Evolutionary conservation across 2,888 invertebrate genomes (phyloP), one percentile per base, ranked within the genome.

Genomic region (Aelia acuminata): DNA sequence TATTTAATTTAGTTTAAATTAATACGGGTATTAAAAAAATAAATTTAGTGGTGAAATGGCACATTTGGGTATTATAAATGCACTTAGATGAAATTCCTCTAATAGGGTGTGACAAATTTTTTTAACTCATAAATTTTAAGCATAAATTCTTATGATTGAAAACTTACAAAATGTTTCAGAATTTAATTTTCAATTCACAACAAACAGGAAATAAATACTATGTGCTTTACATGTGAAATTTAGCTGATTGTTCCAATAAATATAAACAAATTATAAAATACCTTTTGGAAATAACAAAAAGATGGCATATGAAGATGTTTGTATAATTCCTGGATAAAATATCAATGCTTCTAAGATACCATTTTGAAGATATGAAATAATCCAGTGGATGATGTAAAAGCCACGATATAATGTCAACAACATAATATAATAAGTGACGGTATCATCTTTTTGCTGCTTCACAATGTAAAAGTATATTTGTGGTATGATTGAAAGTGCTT

Each of bases 291-390:
- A n/a, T 43, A 47, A 22, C n/a, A 80, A n/a, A 80, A 43, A 80
- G 10, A 80, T 80, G 39, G 13, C 43, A 47, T 80, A 80, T 39
- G 35, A 80, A 11, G n/a, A 22, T 22, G 43, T 47, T 47, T 80
- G 80, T 43, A 80, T n/a, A n/a, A 80, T n/a, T 80, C 43, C 80
- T 43, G 80, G 80, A 80, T 80, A 80, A 80, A 80, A 80, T n/a
- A n/a, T n/a, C 3, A 80, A n/a, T 39, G 80, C 5, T 43, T 80
- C n/a, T 35, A 80, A 80, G 43, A 3, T 22, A n/a, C n/a, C 13
- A 43, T 39, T 0, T n/a, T 22, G 2, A 80, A 80, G 13, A 47
- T 80, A 80, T 22, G 22, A 11, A 13, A 80, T 13, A 4, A 47
- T 47, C 80, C 80, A 80, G 3, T 80, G 2, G 80, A 47, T 47